Conservation (phyloP, 2,888 invertebrate genomes). For the Nudaria mundana region DNA sequence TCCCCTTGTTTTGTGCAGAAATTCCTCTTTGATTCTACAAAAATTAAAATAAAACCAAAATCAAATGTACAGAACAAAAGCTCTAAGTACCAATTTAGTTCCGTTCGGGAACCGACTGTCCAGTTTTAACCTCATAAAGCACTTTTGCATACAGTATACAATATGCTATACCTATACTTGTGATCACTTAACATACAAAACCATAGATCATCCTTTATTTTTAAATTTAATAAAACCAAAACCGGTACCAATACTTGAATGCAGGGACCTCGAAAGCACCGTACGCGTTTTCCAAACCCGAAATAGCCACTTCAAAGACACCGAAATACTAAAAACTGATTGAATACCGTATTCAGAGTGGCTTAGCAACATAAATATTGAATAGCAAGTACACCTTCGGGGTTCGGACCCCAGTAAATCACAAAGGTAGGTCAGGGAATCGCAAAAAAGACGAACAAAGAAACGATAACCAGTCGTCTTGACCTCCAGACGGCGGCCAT, state of each 20-base stretch:
- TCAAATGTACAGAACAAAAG: no score
- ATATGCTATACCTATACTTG: no score
- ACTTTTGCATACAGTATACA: no score
- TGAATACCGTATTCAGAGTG: constrained; percentile 7
- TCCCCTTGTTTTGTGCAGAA: no score
- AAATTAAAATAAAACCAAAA: no score
- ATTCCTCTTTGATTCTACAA: no score
- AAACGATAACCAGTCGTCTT: constrained; percentile 45
- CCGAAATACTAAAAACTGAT: constrained; percentile 5
- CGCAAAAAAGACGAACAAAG: constrained; percentile 50
- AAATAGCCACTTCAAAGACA: constrained; percentile 10
- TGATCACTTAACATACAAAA: no score
- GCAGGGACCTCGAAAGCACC: not conserved
- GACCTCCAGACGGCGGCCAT: constrained; percentile 59
- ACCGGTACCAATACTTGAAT: not conserved
- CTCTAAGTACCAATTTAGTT: no score
- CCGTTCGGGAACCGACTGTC: no score
- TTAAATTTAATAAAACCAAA: not conserved
- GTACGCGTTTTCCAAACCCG: constrained; percentile 1
- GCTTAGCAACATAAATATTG: constrained; percentile 22
- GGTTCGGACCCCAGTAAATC: constrained; percentile 45
- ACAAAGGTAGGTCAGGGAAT: constrained; percentile 69
- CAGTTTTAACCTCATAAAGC: no score
- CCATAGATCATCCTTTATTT: not conserved
- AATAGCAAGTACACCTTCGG: constrained; percentile 3